Conservation (phyloP, 2,113 vertebrate species). For the Puntigrus tetrazona region DNA sequence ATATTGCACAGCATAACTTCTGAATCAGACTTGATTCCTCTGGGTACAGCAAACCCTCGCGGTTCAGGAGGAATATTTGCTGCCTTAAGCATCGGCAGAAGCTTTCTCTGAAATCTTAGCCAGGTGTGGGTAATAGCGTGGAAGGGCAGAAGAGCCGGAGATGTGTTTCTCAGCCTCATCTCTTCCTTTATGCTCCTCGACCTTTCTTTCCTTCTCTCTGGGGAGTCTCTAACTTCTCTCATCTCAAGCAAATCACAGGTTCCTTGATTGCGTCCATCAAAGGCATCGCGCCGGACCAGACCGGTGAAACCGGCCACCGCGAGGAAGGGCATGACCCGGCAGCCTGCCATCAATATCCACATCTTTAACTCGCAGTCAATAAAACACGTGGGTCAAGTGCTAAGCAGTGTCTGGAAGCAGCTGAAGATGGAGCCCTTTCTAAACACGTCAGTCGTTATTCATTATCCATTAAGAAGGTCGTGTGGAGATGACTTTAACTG, state of each 20-base stretch:
- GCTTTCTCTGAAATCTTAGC: slow-evolving; percentile 27
- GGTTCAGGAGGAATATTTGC: slow-evolving; percentile 32
- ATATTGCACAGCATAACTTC: slow-evolving; percentile 27
- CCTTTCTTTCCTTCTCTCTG: slow-evolving; percentile 22
- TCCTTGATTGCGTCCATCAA: slow-evolving; percentile 29
- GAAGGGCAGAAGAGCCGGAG: neutral
- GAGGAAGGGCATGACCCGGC: neutral
- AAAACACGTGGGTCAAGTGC: slow-evolving; percentile 17
- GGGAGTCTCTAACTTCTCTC: slow-evolving; percentile 26
- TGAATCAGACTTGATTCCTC: slow-evolving; percentile 33
- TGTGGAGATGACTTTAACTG: neutral
- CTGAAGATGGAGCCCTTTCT: slow-evolving; percentile 1
- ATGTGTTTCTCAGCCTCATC: slow-evolving; percentile 12
- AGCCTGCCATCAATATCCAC: slow-evolving; percentile 1
- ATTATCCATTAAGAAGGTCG: slow-evolving; percentile 33
- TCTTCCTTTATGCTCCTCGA: neutral
- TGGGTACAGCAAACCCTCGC: slow-evolving; percentile 4
- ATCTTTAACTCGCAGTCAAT: slow-evolving; percentile 2
- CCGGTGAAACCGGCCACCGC: neutral
- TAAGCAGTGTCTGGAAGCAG: neutral
- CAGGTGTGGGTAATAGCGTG: slow-evolving; percentile 29
- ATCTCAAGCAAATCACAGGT: slow-evolving; percentile 39
- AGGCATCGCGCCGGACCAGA: slow-evolving; percentile 1
- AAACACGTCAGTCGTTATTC: slow-evolving; percentile 26
- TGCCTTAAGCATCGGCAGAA: slow-evolving; percentile 14